These are phyloP conservation scores for Nesometra sesokonis DNA, from an alignment of 35 echinoderm and acorn worm species.

Conservation along the genomic window DNA sequence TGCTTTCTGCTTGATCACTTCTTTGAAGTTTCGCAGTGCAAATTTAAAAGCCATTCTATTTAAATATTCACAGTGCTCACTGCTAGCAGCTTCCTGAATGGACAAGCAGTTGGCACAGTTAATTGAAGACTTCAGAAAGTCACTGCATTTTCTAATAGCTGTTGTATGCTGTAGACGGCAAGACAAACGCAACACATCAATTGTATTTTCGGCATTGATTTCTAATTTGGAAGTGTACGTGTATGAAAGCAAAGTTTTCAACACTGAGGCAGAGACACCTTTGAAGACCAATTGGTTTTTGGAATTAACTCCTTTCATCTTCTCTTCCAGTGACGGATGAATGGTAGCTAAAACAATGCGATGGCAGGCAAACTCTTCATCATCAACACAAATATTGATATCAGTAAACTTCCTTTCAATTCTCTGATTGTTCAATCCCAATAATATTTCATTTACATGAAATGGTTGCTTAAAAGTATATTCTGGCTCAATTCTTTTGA, in stretches of 20 bases:
- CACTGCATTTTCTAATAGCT: constrained; percentile 83
- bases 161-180: constrained; percentile 73
- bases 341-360: constrained; percentile 88
- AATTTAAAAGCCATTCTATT: constrained; percentile 78
- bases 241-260: constrained; percentile 81
- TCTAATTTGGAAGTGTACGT: constrained; percentile 92
- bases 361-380: constrained; percentile 72
- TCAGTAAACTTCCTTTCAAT: constrained; percentile 78
- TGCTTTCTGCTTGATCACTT: constrained; percentile 71
- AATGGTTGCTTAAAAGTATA: constrained; percentile 88
- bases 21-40: constrained; percentile 84
- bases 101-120: constrained; percentile 75
- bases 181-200: constrained; percentile 60
- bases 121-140: constrained; percentile 71
- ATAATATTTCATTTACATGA: constrained; percentile 85
- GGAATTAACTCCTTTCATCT: constrained; percentile 30
- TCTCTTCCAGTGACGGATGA: constrained; percentile 64
- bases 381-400: constrained; percentile 38
- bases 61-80: constrained; percentile 62
- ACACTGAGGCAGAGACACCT: constrained; percentile 58
- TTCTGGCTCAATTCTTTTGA: constrained; percentile 44
- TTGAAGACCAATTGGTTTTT: constrained; percentile 49
- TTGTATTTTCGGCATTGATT: constrained; percentile 84
- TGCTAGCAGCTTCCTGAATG: constrained; percentile 55
- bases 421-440: constrained; percentile 82